Evolutionary conservation across 2,888 invertebrate species (phyloP).

Genomic region (Himalopsyche anomala): DNA sequence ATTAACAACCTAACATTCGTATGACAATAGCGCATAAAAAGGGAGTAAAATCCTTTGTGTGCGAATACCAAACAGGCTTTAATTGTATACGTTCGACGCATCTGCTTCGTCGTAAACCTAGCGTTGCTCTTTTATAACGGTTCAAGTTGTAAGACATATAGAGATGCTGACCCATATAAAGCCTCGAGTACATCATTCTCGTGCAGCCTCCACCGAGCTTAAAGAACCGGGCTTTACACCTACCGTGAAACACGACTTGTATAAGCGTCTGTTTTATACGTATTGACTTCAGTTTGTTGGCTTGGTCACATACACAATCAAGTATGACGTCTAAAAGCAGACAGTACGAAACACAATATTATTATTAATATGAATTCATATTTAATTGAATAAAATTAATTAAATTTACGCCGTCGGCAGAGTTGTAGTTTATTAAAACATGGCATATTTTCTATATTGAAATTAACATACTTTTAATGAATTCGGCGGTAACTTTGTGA

Average conservation of each 20-base stretch:
- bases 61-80: background rate
- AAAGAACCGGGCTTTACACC: background rate
- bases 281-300: background rate
- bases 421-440: too few species aligned
- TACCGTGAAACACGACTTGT: background rate
- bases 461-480: too few species aligned
- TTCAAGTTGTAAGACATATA: background rate
- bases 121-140: background rate
- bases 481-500: too few species aligned
- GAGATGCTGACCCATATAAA: constrained; percentile 20
- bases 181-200: background rate
- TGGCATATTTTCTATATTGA: too few species aligned
- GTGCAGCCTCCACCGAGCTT: constrained; percentile 14
- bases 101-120: background rate
- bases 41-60: background rate
- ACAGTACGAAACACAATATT: background rate
- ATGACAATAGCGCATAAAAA: too few species aligned
- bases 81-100: background rate
- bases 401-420: too few species aligned
- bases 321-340: background rate
- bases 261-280: background rate
- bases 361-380: too few species aligned
- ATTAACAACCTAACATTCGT: too few species aligned
- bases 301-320: background rate
- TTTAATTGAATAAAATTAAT: too few species aligned